Percentiles rank a stretch among this genome's conserved stretches.
These are phyloP conservation scores for Drosophila pegasa DNA, from an alignment of 2,888 invertebrate species.

Conservation along the genomic window DNA sequence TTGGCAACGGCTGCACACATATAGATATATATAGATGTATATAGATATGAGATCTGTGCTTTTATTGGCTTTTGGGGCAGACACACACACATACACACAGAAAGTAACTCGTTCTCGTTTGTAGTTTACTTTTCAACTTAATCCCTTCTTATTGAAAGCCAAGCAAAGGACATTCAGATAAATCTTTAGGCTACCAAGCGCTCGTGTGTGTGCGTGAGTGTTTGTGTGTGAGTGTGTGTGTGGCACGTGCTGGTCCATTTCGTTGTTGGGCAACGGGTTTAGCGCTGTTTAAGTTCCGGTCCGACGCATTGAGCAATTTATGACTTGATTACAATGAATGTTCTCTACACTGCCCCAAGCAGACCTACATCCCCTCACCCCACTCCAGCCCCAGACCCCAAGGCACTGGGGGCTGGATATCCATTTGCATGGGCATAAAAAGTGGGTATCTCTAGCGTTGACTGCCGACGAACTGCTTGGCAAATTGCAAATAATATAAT, in stretches of 20 bases:
- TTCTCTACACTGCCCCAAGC: not conserved
- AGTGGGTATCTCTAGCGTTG: slow-evolving; percentile 33
- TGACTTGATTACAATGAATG: slow-evolving; percentile 74
- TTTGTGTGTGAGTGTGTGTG: slow-evolving; percentile 13
- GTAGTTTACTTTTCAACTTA: slow-evolving; percentile 77
- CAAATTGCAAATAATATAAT: slow-evolving; percentile 75
- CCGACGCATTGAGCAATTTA: slow-evolving; percentile 70
- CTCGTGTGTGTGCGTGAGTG: slow-evolving; percentile 26
- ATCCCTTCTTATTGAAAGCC: slow-evolving; percentile 78
- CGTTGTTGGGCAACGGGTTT: slow-evolving; percentile 58
- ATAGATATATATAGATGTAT: slow-evolving; percentile 17
- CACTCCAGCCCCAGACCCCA: not conserved
- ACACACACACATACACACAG: slow-evolving; percentile 1
- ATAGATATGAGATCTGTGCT: slow-evolving; percentile 69
- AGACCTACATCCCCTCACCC: not conserved
- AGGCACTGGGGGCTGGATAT: slow-evolving; percentile 8
- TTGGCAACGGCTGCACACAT: slow-evolving; percentile 21
- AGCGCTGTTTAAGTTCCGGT: slow-evolving; percentile 55
- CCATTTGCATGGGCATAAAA: slow-evolving; percentile 61
- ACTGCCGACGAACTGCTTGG: slow-evolving; percentile 49
- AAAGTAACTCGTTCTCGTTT: slow-evolving; percentile 55
- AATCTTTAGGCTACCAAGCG: slow-evolving; percentile 40
- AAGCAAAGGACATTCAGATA: slow-evolving; percentile 38
- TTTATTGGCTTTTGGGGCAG: slow-evolving; percentile 65
- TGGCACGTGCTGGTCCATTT: slow-evolving; percentile 65